Percentiles rank a stretch among this genome's conserved stretches.
phyloP scores from a whole-genome alignment of 2,113 vertebrate genomes.

The Speoplatyrhinus poulsoni region DNA sequence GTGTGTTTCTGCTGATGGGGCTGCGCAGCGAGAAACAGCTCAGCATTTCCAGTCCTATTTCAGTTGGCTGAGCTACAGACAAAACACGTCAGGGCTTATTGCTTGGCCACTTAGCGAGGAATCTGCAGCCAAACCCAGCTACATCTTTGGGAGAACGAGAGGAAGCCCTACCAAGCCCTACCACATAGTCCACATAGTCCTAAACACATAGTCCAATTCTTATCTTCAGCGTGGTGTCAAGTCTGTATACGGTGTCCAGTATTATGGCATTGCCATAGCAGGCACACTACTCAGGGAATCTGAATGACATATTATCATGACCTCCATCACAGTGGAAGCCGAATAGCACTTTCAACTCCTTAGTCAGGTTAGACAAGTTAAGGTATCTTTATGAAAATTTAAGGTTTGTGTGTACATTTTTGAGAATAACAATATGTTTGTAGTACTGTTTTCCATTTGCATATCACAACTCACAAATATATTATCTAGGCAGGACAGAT shows the following conservation, averaged over 20 bases:
- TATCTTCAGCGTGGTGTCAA: conserved; percentile 28
- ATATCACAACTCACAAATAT: conserved; percentile 10
- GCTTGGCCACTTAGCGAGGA: conserved; percentile 46
- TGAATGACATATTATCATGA: conserved; percentile 11
- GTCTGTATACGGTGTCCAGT: conserved; percentile 12
- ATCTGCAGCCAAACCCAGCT: conserved; percentile 42
- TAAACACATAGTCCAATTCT: conserved; percentile 11
- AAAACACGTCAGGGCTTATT: conserved; percentile 58
- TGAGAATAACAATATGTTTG: too few species aligned
- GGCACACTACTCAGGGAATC: conserved; percentile 3
- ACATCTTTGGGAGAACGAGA: conserved; percentile 48
- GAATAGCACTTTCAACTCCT: conserved; percentile 6
- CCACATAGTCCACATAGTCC: too few species aligned
- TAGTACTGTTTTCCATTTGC: background rate
- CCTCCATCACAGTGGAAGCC: conserved; percentile 2
- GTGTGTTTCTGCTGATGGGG: conserved; percentile 5
- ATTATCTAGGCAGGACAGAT: conserved; percentile 6
- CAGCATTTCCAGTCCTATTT: conserved; percentile 59
- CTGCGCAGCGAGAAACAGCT: conserved; percentile 21
- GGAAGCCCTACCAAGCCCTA: conserved; percentile 18
- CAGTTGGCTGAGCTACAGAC: conserved; percentile 55
- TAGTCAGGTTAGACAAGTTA: conserved; percentile 16
- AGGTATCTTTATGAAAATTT: too few species aligned
- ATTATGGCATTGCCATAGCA: background rate
- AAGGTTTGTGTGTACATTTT: too few species aligned